These are phyloP conservation scores for Bacillus rossius DNA, from an alignment of 1,140 invertebrate species.

Conservation along the genomic window DNA sequence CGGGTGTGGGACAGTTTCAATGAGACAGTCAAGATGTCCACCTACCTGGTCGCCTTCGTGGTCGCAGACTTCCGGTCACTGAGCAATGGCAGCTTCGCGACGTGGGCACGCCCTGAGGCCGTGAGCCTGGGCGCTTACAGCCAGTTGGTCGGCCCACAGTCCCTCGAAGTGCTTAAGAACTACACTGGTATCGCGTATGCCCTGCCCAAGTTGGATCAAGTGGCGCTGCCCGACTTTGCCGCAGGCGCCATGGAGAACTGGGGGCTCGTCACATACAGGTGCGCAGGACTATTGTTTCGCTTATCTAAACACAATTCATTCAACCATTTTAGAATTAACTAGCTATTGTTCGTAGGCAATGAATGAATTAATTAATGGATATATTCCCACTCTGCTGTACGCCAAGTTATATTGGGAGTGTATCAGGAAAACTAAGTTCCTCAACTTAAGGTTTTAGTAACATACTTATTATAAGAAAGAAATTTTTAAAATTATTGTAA, in stretches of 20 bases:
- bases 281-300: not conserved
- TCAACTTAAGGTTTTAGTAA: too few relatives aligned
- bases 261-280: conserved; percentile 56
- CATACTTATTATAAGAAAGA: too few relatives aligned
- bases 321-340: too few relatives aligned
- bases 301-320: too few relatives aligned
- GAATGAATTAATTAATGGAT: too few relatives aligned
- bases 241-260: conserved; percentile 86
- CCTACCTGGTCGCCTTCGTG: conserved; percentile 67
- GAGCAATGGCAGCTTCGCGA: conserved; percentile 26
- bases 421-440: too few relatives aligned
- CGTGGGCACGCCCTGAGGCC: conserved; percentile 60
- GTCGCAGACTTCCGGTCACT: conserved; percentile 55
- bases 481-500: too few relatives aligned
- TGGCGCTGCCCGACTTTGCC: conserved; percentile 68
- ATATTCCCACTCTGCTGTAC: too few relatives aligned
- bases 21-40: conserved; percentile 65
- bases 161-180: conserved; percentile 41
- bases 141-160: conserved; percentile 45
- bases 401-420: too few relatives aligned
- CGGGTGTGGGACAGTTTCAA: conserved; percentile 18
- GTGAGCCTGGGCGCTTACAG: conserved; percentile 57
- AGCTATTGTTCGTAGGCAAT: too few relatives aligned
- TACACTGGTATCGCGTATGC: conserved; percentile 42
- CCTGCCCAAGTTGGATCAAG: conserved; percentile 57